phyloP scores from a whole-genome alignment of 2,113 vertebrate genomes.

The Raja brachyura region DNA sequence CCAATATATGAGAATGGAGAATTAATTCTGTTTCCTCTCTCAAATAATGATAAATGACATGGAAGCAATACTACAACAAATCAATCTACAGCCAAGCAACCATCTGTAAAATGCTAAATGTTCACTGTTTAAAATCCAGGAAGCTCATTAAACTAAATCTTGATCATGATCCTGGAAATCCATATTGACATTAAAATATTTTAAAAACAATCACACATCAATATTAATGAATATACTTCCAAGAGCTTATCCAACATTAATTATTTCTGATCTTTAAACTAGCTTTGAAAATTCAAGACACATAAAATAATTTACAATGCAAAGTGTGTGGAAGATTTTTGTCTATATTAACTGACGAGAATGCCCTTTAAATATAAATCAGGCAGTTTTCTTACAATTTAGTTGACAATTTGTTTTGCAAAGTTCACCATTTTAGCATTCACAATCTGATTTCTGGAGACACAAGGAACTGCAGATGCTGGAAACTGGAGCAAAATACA shows the following conservation, averaged over 20 bases:
- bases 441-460: background rate
- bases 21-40: background rate
- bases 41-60: conserved; percentile 21
- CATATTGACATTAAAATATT: conserved; percentile 29
- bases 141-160: conserved; percentile 31
- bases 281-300: conserved; percentile 31
- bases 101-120: conserved; percentile 20
- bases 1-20: background rate
- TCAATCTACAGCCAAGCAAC: background rate
- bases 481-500: no score
- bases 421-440: background rate
- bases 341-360: background rate
- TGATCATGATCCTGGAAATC: conserved; percentile 1
- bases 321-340: background rate
- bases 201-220: conserved; percentile 29
- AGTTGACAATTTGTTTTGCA: background rate
- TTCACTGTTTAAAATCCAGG: conserved; percentile 26
- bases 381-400: background rate
- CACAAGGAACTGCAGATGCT: no score
- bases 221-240: conserved; percentile 34
- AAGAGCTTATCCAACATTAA: conserved; percentile 26
- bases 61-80: conserved; percentile 17
- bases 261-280: conserved; percentile 13
- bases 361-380: conserved; percentile 2
- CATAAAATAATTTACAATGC: background rate